phyloP scores from a whole-genome alignment of 2,113 vertebrate genomes.

The Tachysurus fulvidraco region DNA sequence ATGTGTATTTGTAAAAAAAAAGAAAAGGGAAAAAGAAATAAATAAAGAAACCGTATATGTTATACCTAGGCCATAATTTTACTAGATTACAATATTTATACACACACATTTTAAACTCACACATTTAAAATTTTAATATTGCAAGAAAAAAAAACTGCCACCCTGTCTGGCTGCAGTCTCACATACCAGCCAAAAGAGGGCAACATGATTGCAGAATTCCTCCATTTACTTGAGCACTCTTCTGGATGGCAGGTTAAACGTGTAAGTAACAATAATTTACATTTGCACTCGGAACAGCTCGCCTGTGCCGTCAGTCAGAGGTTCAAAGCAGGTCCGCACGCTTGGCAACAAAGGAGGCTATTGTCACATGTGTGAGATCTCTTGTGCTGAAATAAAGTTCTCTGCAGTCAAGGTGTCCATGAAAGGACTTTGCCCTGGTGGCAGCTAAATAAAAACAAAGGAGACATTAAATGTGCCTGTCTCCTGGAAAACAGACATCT shows the following conservation, averaged over 20 bases:
- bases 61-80: neutral
- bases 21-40: too few relatives aligned
- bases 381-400: slow-evolving; percentile 64
- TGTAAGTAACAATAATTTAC: slow-evolving; percentile 77
- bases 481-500: slow-evolving; percentile 49
- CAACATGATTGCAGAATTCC: slow-evolving; percentile 77
- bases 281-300: slow-evolving; percentile 66
- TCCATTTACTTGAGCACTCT: slow-evolving; percentile 41
- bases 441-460: slow-evolving; percentile 58
- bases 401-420: slow-evolving; percentile 65
- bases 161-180: slow-evolving; percentile 64
- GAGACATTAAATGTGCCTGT: slow-evolving; percentile 62
- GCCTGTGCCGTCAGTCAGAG: slow-evolving; percentile 63
- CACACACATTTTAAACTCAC: slow-evolving; percentile 21
- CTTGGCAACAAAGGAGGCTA: slow-evolving; percentile 66
- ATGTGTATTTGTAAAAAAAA: neutral
- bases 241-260: slow-evolving; percentile 69
- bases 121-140: slow-evolving; percentile 11
- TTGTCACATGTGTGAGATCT: slow-evolving; percentile 64
- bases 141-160: slow-evolving; percentile 20
- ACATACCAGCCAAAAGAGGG: slow-evolving; percentile 77
- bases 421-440: slow-evolving; percentile 57
- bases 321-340: slow-evolving; percentile 66
- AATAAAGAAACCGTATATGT: neutral
- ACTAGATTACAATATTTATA: neutral